phyloP scores from a whole-genome alignment of 2,888 invertebrate species.

The Caenorhabditis sp. region DNA sequence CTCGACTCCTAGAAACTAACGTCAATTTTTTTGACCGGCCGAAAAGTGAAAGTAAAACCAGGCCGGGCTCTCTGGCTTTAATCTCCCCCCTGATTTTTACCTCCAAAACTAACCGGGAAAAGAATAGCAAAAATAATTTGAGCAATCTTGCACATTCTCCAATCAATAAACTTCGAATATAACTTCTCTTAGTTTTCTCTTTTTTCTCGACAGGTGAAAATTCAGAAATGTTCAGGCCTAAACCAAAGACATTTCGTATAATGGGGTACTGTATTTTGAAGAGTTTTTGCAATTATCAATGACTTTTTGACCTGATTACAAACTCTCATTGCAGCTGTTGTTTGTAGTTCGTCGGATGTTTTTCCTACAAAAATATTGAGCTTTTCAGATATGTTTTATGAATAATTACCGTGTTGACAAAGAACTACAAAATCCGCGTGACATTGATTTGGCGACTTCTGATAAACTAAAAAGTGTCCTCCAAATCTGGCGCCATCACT shows the following conservation, averaged over 20 bases:
- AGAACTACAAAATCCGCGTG: slow-evolving; percentile 37
- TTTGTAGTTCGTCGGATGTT: slow-evolving; percentile 1
- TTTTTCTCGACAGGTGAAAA: slow-evolving; percentile 2
- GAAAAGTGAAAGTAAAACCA: too few species aligned
- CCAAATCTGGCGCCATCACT: slow-evolving; percentile 33
- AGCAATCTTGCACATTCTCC: slow-evolving; percentile 1
- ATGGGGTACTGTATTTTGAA: slow-evolving; percentile 12
- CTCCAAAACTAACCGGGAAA: too few species aligned
- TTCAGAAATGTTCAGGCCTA: slow-evolving; percentile 19
- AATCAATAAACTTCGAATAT: too few species aligned
- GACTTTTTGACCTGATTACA: slow-evolving; percentile 40
- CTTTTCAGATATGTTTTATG: not conserved
- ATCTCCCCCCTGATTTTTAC: too few species aligned
- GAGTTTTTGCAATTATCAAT: slow-evolving; percentile 19
- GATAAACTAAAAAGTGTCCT: slow-evolving; percentile 32
- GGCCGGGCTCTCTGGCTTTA: too few species aligned
- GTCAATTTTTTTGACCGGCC: too few species aligned
- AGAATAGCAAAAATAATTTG: slow-evolving; percentile 21
- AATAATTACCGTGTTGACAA: slow-evolving; percentile 4
- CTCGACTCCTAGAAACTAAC: too few species aligned
- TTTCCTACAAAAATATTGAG: not conserved
- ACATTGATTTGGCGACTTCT: slow-evolving; percentile 20
- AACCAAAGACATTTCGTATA: slow-evolving; percentile 39
- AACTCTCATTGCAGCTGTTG: slow-evolving; percentile 25
- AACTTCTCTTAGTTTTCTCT: too few species aligned